These are phyloP conservation scores for Sarcophaga variegata DNA, from an alignment of 2,888 invertebrate genomes.

Conservation along the genomic window DNA sequence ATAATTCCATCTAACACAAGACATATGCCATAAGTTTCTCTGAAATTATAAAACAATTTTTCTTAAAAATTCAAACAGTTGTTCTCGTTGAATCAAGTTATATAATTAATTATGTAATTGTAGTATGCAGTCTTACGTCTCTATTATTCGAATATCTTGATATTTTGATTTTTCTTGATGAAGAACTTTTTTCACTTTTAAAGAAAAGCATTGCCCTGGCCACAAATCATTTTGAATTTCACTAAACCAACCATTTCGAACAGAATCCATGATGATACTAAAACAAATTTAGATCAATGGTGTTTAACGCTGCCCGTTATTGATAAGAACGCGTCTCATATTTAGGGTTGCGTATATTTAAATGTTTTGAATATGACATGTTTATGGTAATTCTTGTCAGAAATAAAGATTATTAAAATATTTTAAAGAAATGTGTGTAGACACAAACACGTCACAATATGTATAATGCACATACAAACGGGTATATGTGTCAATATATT, in stretches of 20 bases:
- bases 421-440: too few species aligned
- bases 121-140: conserved; percentile 85
- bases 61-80: neutral
- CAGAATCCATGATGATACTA: conserved; percentile 84
- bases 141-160: conserved; percentile 92
- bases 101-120: neutral
- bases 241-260: conserved; percentile 95
- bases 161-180: conserved; percentile 90
- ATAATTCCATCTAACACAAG: conserved; percentile 97
- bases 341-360: too few species aligned
- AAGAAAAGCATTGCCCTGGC: conserved; percentile 94
- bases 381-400: too few species aligned
- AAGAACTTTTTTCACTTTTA: conserved; percentile 91
- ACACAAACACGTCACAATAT: too few species aligned
- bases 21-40: conserved; percentile 87
- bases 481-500: too few species aligned
- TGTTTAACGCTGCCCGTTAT: too few species aligned
- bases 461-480: too few species aligned
- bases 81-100: neutral
- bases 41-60: conserved; percentile 64
- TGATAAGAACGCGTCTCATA: too few species aligned
- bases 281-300: neutral
- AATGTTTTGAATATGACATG: too few species aligned
- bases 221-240: conserved; percentile 94
- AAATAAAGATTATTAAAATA: too few species aligned